Base-by-base conservation (phyloP, 1,140 invertebrate species). In the Muscidifurax raptorellus region DNA sequence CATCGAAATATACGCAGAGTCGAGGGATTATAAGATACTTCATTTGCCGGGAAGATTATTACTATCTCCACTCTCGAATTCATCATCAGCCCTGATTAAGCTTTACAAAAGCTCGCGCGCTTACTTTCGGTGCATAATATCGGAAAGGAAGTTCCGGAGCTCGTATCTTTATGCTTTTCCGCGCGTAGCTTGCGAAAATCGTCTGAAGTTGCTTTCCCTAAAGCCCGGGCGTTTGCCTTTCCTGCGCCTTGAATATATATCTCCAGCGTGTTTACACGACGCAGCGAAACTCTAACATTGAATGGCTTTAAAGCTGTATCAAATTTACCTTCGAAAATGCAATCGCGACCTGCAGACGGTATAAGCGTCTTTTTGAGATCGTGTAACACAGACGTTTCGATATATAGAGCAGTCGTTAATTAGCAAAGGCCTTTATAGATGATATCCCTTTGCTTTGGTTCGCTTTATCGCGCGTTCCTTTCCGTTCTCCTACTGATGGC, bases 301-400 rank as follows among this genome's bases (percentile, higher is more conserved):
- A 22, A 66, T 66, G 76, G 22, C 22, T 79, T 36, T 79, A 27
- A 59, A 30, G 30, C 28, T 59, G 64, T n/a, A 79, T 79, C 67
- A 79, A 79, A 79, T 79, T 79, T 25, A 78, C 52, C 25, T 36
- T 36, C 7, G 76, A 6, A 59, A 77, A 15, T 77, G 75, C 47
- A 77, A 59, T 77, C 25, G 75, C 75, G 75, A 44, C 2, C 18
- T 5, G 72, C n/a, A 5, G 36, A 40, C n/a, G n/a, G n/a, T n/a
- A n/a, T 47, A 47, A 76, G 74, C n/a, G 44, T 36, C 52, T 66
- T 36, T 78, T 78, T 78, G 30, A 79, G 30, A 79, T 18, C 22
- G 5, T 12, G 22, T 28, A 52, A 5, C 27, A 9, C 25, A 27
- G 44, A 28, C 52, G 27, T 9, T 64, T 30, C 12, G 59, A 64